Conservation (phyloP, 1,140 invertebrate genomes). For the Drosophila athabasca region DNA sequence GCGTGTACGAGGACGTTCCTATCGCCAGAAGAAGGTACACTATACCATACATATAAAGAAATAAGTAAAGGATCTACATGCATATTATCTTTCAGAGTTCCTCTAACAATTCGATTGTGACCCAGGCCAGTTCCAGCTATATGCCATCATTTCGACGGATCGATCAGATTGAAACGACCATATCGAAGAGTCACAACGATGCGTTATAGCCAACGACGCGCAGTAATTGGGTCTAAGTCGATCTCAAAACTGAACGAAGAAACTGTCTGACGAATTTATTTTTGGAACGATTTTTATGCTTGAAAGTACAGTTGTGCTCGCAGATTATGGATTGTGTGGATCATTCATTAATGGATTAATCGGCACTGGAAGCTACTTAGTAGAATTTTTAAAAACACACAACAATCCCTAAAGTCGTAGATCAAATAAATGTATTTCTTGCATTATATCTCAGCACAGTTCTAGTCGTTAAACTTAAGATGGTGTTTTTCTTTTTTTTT, state of each 20-base stretch:
- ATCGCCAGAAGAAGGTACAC: slow-evolving; percentile 82
- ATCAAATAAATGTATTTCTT: slow-evolving; percentile 29
- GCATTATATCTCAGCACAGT: slow-evolving; percentile 63
- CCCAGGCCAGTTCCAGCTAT: slow-evolving; percentile 75
- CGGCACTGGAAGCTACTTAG: slow-evolving; percentile 56
- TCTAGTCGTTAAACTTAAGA: slow-evolving; percentile 61
- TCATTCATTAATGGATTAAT: slow-evolving; percentile 26
- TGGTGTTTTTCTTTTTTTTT: slow-evolving; percentile 5
- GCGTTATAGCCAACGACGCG: slow-evolving; percentile 80
- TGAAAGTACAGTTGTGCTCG: slow-evolving; percentile 20
- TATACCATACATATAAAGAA: not conserved
- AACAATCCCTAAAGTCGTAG: slow-evolving; percentile 24
- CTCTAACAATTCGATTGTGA: slow-evolving; percentile 82
- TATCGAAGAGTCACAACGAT: slow-evolving; percentile 82
- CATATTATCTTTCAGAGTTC: slow-evolving; percentile 58
- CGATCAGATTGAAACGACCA: slow-evolving; percentile 79
- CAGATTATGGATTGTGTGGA: not conserved
- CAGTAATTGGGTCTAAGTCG: slow-evolving; percentile 67
- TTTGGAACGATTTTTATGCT: slow-evolving; percentile 66
- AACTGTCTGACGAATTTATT: slow-evolving; percentile 64
- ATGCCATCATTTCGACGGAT: slow-evolving; percentile 80
- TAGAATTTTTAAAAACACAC: slow-evolving; percentile 33
- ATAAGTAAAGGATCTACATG: too few relatives aligned
- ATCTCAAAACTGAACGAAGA: slow-evolving; percentile 26
- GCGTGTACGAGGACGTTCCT: slow-evolving; percentile 82